phyloP scores from a whole-genome alignment of 1,140 invertebrate species.

The Sesamia nonagrioides region DNA sequence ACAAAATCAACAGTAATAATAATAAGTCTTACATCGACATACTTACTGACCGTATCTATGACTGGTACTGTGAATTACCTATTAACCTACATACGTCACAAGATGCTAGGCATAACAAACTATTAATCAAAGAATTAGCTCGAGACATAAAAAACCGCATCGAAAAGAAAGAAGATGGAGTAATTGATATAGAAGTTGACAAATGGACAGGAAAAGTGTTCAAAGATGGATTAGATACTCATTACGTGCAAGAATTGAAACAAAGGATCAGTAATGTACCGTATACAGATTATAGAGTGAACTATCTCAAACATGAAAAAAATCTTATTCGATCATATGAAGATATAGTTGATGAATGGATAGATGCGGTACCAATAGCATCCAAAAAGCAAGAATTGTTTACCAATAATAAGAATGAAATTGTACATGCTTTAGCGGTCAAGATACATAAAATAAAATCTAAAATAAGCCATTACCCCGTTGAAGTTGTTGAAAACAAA shows the following conservation, averaged over 20 bases:
- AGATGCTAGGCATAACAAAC: not conserved
- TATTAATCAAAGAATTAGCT: constrained; percentile 15
- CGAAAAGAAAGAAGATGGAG: not conserved
- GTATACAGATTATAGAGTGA: not conserved
- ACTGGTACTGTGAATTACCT: constrained; percentile 22
- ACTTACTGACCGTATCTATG: not conserved
- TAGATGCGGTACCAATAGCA: constrained; percentile 32
- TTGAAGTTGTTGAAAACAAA: not conserved
- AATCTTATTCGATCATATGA: constrained; percentile 39
- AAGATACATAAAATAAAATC: constrained; percentile 28
- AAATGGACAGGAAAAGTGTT: constrained; percentile 28
- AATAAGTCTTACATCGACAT: not conserved
- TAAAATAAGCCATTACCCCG: not conserved
- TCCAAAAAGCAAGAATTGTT: not conserved
- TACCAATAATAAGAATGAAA: constrained; percentile 20
- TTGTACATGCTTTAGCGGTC: constrained; percentile 15
- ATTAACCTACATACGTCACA: not conserved
- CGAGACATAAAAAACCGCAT: constrained; percentile 5
- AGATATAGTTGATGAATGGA: constrained; percentile 49
- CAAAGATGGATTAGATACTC: not conserved
- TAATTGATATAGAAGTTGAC: constrained; percentile 16
- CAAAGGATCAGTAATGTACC: constrained; percentile 22
- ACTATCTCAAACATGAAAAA: constrained; percentile 20
- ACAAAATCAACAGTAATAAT: not conserved
- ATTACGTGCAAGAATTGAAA: constrained; percentile 19